These are phyloP conservation scores for Laticauda laticaudata DNA, from an alignment of 2,113 vertebrate species.

Conservation along the genomic window DNA sequence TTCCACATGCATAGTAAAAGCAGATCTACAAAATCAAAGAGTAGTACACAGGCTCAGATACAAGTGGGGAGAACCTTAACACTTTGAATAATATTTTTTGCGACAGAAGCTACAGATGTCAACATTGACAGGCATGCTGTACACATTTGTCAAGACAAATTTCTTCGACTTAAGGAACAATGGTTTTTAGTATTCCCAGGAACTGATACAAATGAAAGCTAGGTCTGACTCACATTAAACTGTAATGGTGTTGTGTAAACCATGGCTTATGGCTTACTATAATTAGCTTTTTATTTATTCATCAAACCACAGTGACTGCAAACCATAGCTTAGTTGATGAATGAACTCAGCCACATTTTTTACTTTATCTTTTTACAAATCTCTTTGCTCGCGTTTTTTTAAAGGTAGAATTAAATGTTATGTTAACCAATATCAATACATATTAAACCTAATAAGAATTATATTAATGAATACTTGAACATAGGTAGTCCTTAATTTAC, in stretches of 20 bases:
- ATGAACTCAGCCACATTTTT: not conserved
- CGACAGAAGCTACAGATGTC: slow-evolving; percentile 38
- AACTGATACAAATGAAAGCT: not conserved
- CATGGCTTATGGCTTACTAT: not conserved
- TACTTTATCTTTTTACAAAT: not conserved
- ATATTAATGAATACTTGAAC: not conserved
- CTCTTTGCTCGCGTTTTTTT: not conserved
- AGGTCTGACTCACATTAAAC: not conserved
- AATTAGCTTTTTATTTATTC: not conserved
- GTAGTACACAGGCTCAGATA: slow-evolving; percentile 21
- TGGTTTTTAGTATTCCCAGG: not conserved
- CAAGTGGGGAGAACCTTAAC: not conserved
- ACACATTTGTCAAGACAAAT: not conserved
- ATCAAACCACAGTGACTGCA: not conserved
- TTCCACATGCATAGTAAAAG: slow-evolving; percentile 94
- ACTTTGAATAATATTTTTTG: not conserved
- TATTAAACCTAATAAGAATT: not conserved
- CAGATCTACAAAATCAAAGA: slow-evolving; percentile 76
- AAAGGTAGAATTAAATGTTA: not conserved
- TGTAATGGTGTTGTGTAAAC: not conserved
- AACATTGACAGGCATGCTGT: slow-evolving; percentile 16
- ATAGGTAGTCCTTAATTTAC: not conserved
- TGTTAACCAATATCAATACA: not conserved
- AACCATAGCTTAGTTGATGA: not conserved
- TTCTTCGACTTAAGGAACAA: not conserved